These are phyloP conservation scores for Platysternon megacephalum DNA, from an alignment of 2,113 vertebrate genomes.

Conservation along the genomic window DNA sequence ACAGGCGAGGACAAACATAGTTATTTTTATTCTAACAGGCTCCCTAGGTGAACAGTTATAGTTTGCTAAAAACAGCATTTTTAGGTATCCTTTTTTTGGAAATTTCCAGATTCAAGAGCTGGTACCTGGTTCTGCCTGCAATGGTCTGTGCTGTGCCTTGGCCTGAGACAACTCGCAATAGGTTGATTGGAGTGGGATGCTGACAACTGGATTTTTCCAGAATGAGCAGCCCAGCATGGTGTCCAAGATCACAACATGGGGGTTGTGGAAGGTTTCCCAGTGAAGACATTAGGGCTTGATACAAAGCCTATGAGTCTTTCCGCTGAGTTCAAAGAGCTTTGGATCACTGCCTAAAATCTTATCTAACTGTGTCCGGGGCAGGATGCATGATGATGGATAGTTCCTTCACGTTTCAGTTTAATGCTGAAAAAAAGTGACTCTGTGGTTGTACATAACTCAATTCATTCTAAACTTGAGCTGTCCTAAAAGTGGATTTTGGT, in stretches of 20 bases:
- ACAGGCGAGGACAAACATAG: no score
- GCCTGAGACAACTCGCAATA: background rate
- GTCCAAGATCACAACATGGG: background rate
- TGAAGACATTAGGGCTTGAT: background rate
- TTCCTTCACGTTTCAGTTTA: background rate
- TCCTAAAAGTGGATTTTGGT: background rate
- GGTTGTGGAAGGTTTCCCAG: background rate
- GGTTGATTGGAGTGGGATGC: background rate
- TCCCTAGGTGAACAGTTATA: no score
- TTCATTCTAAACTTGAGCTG: background rate
- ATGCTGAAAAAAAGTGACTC: background rate
- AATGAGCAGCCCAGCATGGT: background rate
- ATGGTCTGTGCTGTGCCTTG: background rate
- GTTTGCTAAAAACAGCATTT: no score
- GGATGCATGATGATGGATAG: background rate
- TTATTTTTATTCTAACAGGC: no score
- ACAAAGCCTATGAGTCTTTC: background rate
- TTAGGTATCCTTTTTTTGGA: no score
- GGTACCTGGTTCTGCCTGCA: background rate
- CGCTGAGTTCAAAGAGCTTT: no score
- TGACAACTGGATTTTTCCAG: background rate
- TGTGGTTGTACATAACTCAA: background rate
- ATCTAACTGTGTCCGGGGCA: background rate
- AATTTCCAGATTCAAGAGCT: background rate
- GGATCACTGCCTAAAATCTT: no score